A percentile compares a stretch with the other conserved stretches of the same genome.
phyloP scores from a whole-genome alignment of 2,113 vertebrate genomes.

The Saimiri boliviensis region DNA sequence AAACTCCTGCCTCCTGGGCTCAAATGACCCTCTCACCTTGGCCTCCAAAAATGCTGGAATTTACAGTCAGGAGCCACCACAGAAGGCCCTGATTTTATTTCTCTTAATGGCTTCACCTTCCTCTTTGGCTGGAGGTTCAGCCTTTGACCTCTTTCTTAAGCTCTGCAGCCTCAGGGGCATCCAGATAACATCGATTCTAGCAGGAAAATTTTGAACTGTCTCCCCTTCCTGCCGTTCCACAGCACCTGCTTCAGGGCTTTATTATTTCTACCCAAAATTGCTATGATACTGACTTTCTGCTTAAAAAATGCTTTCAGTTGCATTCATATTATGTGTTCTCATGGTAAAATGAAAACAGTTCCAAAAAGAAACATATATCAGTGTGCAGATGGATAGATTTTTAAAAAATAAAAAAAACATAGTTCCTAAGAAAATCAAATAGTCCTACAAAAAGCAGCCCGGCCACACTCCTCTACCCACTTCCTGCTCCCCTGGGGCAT shows the following conservation, averaged over 20 bases:
- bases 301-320: conserved; percentile 3
- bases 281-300: neutral
- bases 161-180: neutral
- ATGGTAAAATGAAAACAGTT: neutral
- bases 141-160: neutral
- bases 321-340: neutral
- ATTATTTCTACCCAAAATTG: neutral
- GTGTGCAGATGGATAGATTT: neutral
- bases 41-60: neutral
- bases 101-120: neutral
- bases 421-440: neutral
- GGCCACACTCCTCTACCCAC: neutral
- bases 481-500: neutral
- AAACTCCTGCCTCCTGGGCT: neutral
- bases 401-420: neutral
- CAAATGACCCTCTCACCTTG: neutral
- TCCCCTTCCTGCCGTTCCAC: neutral
- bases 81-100: neutral
- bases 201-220: neutral
- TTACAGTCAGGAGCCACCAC: neutral
- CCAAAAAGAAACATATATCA: neutral
- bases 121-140: neutral
- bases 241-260: neutral
- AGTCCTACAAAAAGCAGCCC: neutral
- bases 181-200: neutral